phyloP scores from a whole-genome alignment of 1,140 invertebrate genomes.

The Luehdorfia chinensis region DNA sequence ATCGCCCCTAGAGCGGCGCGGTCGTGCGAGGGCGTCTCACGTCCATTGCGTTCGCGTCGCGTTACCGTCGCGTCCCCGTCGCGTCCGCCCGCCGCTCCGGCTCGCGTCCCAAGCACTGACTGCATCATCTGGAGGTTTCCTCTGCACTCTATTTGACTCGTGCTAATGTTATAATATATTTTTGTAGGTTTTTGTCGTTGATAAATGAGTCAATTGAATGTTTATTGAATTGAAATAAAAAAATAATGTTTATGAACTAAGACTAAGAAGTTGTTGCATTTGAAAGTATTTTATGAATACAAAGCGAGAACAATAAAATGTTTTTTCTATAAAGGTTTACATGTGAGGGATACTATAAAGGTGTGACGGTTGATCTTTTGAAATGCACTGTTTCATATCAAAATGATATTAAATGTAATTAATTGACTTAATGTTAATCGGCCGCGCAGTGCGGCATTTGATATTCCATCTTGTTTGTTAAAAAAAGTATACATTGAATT shows the following conservation, averaged over 20 bases:
- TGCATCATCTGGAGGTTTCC: conserved; percentile 39
- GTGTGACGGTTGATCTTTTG: conserved; percentile 55
- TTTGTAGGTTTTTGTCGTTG: conserved; percentile 76
- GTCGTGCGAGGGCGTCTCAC: conserved; percentile 13
- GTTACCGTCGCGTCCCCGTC: conserved; percentile 1
- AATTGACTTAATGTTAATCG: conserved; percentile 51
- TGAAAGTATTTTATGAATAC: conserved; percentile 76
- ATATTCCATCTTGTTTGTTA: conserved; percentile 71
- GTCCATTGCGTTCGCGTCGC: conserved; percentile 19
- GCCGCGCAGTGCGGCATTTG: conserved; percentile 46
- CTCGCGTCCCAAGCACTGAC: conserved; percentile 33
- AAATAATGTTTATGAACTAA: conserved; percentile 70
- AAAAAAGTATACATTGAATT: conserved; percentile 59
- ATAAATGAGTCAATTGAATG: conserved; percentile 76
- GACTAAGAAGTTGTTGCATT: conserved; percentile 76
- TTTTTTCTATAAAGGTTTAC: conserved; percentile 75
- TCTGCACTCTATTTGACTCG: conserved; percentile 61
- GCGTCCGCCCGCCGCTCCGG: conserved; percentile 22
- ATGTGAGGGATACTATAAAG: conserved; percentile 58
- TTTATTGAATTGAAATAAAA: conserved; percentile 74
- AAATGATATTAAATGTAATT: conserved; percentile 55
- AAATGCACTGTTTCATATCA: conserved; percentile 55
- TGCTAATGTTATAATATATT: conserved; percentile 75
- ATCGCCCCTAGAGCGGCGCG: conserved; percentile 10
- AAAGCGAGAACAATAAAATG: conserved; percentile 74